These are phyloP conservation scores for Caenorhabditis afra DNA, from an alignment of 2,888 invertebrate genomes.

Conservation along the genomic window DNA sequence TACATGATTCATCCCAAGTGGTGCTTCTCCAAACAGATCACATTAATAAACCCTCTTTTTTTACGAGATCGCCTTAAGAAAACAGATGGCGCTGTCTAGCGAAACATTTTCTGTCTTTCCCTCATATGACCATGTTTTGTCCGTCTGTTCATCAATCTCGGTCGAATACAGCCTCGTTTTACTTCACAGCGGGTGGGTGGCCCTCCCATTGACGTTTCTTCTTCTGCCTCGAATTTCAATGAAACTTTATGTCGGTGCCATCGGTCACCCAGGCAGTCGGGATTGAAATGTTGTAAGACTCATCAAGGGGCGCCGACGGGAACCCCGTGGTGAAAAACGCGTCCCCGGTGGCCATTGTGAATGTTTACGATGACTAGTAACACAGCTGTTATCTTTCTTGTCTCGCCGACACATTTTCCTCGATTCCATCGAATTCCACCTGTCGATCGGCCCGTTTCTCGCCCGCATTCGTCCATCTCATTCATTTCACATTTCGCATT, in stretches of 20 bases:
- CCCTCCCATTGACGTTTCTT: slow-evolving; percentile 14
- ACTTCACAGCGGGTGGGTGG: neutral
- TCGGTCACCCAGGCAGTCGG: slow-evolving; percentile 20
- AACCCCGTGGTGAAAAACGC: slow-evolving; percentile 52
- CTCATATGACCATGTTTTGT: slow-evolving; percentile 36
- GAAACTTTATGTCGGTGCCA: slow-evolving; percentile 41
- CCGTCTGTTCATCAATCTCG: slow-evolving; percentile 11
- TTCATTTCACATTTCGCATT: slow-evolving; percentile 23
- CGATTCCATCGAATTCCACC: neutral
- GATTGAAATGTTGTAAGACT: slow-evolving; percentile 45
- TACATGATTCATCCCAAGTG: slow-evolving; percentile 47
- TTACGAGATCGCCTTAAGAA: slow-evolving; percentile 23
- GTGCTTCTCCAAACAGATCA: slow-evolving; percentile 42
- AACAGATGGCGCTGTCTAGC: slow-evolving; percentile 25
- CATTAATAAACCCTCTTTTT: slow-evolving; percentile 30
- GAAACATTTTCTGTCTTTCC: slow-evolving; percentile 9
- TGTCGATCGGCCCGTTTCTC: too few species aligned
- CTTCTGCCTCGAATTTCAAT: slow-evolving; percentile 28
- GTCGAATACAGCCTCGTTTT: neutral
- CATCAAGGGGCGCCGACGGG: slow-evolving; percentile 49
- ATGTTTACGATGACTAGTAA: slow-evolving; percentile 60
- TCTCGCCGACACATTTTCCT: slow-evolving; percentile 32
- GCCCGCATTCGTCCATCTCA: slow-evolving; percentile 7
- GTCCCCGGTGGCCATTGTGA: slow-evolving; percentile 27
- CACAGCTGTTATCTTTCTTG: slow-evolving; percentile 56